These are phyloP conservation scores for Synergus japonicus DNA, from an alignment of 2,888 invertebrate genomes.

Conservation along the genomic window DNA sequence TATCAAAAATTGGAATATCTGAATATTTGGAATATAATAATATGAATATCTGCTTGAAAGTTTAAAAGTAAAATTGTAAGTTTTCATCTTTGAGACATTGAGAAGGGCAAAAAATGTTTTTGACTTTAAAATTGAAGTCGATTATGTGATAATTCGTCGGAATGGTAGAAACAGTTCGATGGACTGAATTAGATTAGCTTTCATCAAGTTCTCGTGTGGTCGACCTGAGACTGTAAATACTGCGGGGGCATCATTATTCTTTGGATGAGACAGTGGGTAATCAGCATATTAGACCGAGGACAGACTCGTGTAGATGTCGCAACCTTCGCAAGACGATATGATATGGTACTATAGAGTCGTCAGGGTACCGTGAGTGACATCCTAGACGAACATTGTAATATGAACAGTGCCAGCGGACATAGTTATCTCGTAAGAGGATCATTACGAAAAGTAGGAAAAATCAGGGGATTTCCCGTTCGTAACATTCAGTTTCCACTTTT, in stretches of 20 bases:
- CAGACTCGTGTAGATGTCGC: constrained; percentile 56
- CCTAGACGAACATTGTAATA: constrained; percentile 27
- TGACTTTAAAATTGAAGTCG: background rate
- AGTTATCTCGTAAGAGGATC: constrained; percentile 19
- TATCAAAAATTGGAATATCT: no score
- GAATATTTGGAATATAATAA: no score
- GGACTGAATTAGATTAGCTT: constrained; percentile 35
- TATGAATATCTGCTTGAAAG: no score
- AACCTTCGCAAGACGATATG: constrained; percentile 62
- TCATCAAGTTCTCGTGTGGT: constrained; percentile 26
- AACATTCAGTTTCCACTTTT: constrained; percentile 17
- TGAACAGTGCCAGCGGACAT: constrained; percentile 29
- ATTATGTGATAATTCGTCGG: background rate
- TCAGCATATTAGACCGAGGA: constrained; percentile 70
- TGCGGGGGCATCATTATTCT: constrained; percentile 41
- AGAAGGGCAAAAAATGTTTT: background rate
- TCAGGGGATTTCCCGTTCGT: background rate
- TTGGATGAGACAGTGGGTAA: constrained; percentile 49
- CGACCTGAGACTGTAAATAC: constrained; percentile 38
- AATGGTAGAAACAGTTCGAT: constrained; percentile 27
- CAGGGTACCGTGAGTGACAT: constrained; percentile 34
- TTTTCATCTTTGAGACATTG: no score
- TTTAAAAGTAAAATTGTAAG: background rate
- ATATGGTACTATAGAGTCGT: constrained; percentile 46
- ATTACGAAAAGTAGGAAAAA: constrained; percentile 32